Evolutionary conservation across 2,113 vertebrate genomes (phyloP), one percentile per base, ranked within the genome.

Genomic region (Oncorhynchus mykiss): DNA sequence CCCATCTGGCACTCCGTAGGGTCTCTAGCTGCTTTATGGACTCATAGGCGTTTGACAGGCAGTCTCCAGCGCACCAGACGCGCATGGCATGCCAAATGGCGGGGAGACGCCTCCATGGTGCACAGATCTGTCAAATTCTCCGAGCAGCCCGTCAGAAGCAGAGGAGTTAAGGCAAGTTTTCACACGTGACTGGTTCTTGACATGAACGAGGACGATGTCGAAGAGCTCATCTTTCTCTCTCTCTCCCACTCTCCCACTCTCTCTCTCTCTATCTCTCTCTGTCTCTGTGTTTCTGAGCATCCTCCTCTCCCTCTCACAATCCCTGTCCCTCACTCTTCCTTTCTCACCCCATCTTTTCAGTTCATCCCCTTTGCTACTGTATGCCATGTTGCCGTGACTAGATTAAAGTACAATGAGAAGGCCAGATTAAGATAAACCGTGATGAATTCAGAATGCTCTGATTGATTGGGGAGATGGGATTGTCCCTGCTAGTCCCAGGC

Each of bases 1-100:
- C 96, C 98, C 98, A 99, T 99, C 98, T 99, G 98, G 96, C 94
- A 93, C 97, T 99, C 97, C 95, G 95, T 98, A 98, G 96, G 97
- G 96, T 96, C 97, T 96, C 96, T 96, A 92, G 95, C 97, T 97
- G 94, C 95, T 95, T 94, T 96, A 96, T 96, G 96, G 96, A 98
- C 96, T 98, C 96, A 95, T 95, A 97, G 96, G 95, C 96, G 95
- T 98, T 97, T 99, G 98, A 99, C 97, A 99, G 96, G 97, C 96
- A 96, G 97, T 97, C 97, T 98, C 96, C 95, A 90, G 95, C 94
- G 96, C 96, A 96, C 96, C 97, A 99, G 96, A 96, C 94, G 90
- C 94, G 91, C 94, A 92, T 95, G 93, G 93, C 92, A 96, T 97
- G 96, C 97, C 97, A 99, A 99, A 98, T 99, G 96, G 97, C 95